These are phyloP conservation scores for Luperina testacea DNA, from an alignment of 2,888 invertebrate species.

Conservation along the genomic window DNA sequence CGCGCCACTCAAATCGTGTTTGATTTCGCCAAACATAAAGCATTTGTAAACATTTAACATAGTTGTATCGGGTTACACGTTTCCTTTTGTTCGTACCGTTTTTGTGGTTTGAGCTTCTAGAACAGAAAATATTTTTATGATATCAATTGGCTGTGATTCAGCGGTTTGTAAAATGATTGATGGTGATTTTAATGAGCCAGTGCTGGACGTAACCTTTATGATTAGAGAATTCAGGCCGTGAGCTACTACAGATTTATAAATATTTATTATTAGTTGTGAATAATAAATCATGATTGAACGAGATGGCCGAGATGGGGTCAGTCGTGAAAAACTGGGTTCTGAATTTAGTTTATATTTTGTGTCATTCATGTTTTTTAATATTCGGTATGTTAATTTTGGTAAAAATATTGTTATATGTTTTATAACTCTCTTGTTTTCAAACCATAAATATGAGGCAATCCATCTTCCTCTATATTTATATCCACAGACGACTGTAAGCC, in stretches of 20 bases:
- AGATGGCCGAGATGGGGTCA: constrained; percentile 25
- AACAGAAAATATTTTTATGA: constrained; percentile 61
- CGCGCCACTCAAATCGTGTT: constrained; percentile 85
- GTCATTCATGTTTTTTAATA: neutral
- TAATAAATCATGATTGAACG: constrained; percentile 55
- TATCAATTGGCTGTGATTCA: constrained; percentile 65
- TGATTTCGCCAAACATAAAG: constrained; percentile 88
- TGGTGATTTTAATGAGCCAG: constrained; percentile 64
- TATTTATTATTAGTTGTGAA: constrained; percentile 57
- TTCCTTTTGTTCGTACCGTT: constrained; percentile 78
- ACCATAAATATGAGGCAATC: constrained; percentile 23
- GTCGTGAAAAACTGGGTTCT: constrained; percentile 13
- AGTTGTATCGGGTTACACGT: constrained; percentile 85
- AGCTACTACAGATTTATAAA: constrained; percentile 56
- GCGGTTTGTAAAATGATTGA: constrained; percentile 63
- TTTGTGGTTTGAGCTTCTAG: constrained; percentile 63
- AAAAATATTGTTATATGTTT: neutral
- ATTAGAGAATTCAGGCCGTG: constrained; percentile 58
- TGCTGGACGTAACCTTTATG: constrained; percentile 52
- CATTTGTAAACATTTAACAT: constrained; percentile 87
- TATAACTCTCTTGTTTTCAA: neutral
- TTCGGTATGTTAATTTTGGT: neutral
- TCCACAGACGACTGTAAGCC: constrained; percentile 52
- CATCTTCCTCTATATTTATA: constrained; percentile 31
- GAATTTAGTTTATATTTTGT: neutral